Evolutionary conservation across 30 jellyfish, hydroid and myxozoan genomes (phyloP), one percentile per base, ranked within the genome.

Genomic region (Phacellophora camtschatica): DNA sequence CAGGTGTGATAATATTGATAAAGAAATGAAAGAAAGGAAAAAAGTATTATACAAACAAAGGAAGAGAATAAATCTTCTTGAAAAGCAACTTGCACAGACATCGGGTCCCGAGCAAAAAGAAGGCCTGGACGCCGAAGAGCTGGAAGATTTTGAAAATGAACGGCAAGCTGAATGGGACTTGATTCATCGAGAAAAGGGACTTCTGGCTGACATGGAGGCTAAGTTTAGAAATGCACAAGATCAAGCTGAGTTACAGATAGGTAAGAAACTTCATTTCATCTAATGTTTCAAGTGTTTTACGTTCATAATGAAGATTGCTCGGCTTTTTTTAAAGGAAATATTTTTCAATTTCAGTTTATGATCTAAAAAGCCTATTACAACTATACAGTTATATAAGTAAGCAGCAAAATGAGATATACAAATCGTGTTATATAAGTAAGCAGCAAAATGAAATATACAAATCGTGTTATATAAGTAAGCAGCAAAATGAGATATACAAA

Each of bases 71-170:
- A 90, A 83, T 41, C 81, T 90, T 30, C 87, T 90, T 11, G 98
- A 90, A 56, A 90, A 90, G 68, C 98, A 90, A 33, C 96, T 73
- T 74, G 98, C 96, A 20, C 98, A 90, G 68, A 63, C 88, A 1
- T 73, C 97, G 3, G 95, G 97, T 7, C 81, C 84, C 19, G 96
- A 84, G 20, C 85, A 88, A 31, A 88, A 82, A 22, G 59, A 81
- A 19, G 96, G 95, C 1, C 71, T 90, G 74, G 43, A 71, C 45
- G 74, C 74, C 7, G 98, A 90, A 36, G 98, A 90, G 66, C 66
- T 81, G 33, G 98, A 90, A 34, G 98, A 90, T 31, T 71, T 49
- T 19, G 95, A 90, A 35, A 93, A 76, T 41, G 98, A 90, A 61
- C 58, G 90, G 49, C 96, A 83, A 61, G 96, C 96, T 29, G 98